phyloP scores from a whole-genome alignment of 2,888 invertebrate genomes.

The Caenorhabditis wallacei region DNA sequence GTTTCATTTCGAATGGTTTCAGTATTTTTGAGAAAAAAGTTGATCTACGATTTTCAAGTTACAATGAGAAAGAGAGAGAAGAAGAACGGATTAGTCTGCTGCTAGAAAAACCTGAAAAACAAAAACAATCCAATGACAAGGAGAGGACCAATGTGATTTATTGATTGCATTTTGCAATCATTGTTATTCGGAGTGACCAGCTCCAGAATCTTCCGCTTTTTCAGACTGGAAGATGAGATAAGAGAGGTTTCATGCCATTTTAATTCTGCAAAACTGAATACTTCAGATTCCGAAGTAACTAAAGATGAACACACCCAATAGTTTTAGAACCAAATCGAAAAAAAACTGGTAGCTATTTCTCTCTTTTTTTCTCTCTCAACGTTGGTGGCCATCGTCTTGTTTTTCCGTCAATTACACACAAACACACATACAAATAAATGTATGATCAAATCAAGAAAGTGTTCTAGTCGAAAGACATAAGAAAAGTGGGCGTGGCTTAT shows the following conservation, averaged over 20 bases:
- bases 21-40: too few species aligned
- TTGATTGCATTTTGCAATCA: neutral
- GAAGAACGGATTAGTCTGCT: neutral
- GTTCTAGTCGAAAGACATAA: constrained; percentile 1
- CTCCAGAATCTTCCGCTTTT: too few species aligned
- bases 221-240: too few species aligned
- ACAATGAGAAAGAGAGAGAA: neutral
- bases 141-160: neutral
- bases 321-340: neutral
- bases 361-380: neutral
- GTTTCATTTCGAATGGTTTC: too few species aligned
- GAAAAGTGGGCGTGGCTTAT: neutral
- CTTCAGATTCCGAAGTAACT: neutral
- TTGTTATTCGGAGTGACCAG: too few species aligned
- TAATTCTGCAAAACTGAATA: too few species aligned
- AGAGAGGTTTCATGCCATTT: too few species aligned
- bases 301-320: neutral
- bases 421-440: constrained; percentile 18
- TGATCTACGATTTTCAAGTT: too few species aligned
- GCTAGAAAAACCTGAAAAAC: neutral
- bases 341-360: constrained; percentile 1
- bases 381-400: constrained; percentile 17
- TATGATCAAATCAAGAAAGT: constrained; percentile 11
- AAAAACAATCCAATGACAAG: neutral
- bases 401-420: constrained; percentile 45